These are phyloP conservation scores for Plumapathes pennacea DNA, from an alignment of 92 coral and sea anemone genomes.

Conservation along the genomic window DNA sequence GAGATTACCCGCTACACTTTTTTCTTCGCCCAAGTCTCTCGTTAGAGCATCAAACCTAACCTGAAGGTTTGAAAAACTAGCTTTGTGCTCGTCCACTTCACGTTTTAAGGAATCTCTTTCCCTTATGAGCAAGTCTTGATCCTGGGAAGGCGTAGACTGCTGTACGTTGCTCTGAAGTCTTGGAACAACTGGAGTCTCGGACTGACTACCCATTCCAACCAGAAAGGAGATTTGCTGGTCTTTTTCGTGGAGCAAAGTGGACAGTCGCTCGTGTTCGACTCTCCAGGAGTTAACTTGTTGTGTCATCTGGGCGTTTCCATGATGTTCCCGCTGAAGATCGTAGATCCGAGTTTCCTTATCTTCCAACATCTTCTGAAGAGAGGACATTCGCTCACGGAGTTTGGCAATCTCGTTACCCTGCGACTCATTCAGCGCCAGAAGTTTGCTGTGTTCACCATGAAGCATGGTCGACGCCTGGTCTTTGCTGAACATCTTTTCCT, in stretches of 20 bases:
- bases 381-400: conserved; percentile 66
- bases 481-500: conserved; percentile 81
- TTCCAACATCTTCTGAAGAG: conserved; percentile 68
- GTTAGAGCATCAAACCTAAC: conserved; percentile 44
- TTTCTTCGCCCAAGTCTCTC: conserved; percentile 39
- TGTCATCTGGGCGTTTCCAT: conserved; percentile 51
- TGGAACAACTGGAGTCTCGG: conserved; percentile 5
- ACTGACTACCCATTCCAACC: conserved; percentile 40
- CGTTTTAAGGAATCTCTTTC: conserved; percentile 21
- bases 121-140: conserved; percentile 8
- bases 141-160: conserved; percentile 13
- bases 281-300: conserved; percentile 55
- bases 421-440: conserved; percentile 87
- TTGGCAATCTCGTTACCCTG: conserved; percentile 94
- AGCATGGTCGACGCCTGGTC: conserved; percentile 88
- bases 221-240: conserved; percentile 73
- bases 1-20: conserved; percentile 17
- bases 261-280: conserved; percentile 85
- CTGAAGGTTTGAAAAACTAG: conserved; percentile 45
- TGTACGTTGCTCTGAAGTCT: conserved; percentile 1
- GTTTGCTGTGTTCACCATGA: conserved; percentile 78
- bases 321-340: conserved; percentile 51
- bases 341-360: conserved; percentile 58
- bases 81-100: conserved; percentile 36
- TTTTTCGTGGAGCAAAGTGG: conserved; percentile 76